phyloP scores from a whole-genome alignment of 2,113 vertebrate genomes.

The Crotophaga sulcirostris region DNA sequence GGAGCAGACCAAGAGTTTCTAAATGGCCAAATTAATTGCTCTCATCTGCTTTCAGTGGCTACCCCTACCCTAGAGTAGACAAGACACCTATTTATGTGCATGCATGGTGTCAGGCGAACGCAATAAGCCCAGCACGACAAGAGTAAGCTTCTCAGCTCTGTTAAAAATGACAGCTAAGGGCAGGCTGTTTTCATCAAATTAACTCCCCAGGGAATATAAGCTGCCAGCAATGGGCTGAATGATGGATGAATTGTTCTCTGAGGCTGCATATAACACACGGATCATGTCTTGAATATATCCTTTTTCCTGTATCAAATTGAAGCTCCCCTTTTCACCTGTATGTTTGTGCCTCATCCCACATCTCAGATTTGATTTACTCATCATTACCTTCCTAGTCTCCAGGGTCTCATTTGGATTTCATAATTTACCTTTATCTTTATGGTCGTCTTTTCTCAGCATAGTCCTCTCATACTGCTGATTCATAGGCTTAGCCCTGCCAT shows the following conservation, averaged over 20 bases:
- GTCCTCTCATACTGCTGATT: neutral
- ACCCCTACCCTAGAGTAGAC: neutral
- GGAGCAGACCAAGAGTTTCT: neutral
- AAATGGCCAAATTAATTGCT: neutral
- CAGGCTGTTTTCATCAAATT: constrained; percentile 18
- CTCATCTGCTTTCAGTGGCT: neutral
- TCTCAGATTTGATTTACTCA: neutral
- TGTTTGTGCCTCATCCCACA: neutral
- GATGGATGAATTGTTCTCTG: constrained; percentile 26
- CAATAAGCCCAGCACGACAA: neutral
- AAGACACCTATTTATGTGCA: neutral
- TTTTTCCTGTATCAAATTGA: neutral
- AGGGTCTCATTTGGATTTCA: neutral
- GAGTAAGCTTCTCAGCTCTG: neutral
- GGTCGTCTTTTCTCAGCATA: neutral
- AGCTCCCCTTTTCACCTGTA: neutral
- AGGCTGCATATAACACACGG: neutral
- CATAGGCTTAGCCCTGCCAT: neutral
- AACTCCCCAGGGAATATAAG: constrained; percentile 17
- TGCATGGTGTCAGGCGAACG: neutral
- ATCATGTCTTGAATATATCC: neutral
- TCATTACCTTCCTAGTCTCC: neutral
- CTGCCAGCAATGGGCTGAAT: constrained; percentile 11
- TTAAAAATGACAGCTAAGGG: constrained; percentile 12
- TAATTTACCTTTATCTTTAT: neutral